These are phyloP conservation scores for Cyprinodon variegatus DNA, from an alignment of 2,113 vertebrate genomes.

Conservation along the genomic window DNA sequence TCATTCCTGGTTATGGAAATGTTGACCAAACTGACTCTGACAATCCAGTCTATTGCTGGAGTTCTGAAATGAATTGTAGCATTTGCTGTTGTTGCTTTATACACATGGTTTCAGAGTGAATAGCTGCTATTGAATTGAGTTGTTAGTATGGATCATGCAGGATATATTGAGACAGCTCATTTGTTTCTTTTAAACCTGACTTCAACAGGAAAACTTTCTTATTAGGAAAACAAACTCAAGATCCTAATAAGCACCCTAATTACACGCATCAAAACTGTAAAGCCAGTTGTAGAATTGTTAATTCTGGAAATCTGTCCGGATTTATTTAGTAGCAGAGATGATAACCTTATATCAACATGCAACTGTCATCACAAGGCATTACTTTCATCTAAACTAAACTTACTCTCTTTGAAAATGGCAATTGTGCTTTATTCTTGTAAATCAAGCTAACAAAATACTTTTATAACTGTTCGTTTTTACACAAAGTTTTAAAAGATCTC, in stretches of 20 bases:
- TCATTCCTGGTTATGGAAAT: background rate
- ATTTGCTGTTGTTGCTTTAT: constrained; percentile 32
- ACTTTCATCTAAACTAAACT: background rate
- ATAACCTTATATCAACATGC: background rate
- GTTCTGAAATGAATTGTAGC: constrained; percentile 5
- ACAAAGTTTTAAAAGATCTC: background rate
- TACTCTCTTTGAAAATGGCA: background rate
- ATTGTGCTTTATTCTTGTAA: background rate
- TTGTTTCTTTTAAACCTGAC: constrained; percentile 23
- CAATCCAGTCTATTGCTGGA: constrained; percentile 2
- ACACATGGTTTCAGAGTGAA: constrained; percentile 28
- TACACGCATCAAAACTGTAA: background rate
- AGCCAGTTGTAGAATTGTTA: background rate
- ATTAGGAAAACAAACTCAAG: constrained; percentile 1
- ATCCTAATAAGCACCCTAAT: background rate
- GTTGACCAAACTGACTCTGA: constrained; percentile 8
- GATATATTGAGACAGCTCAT: constrained; percentile 28
- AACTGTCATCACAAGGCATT: background rate
- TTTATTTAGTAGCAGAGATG: background rate
- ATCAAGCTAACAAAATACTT: background rate
- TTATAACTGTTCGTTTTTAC: background rate
- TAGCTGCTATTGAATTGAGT: constrained; percentile 37
- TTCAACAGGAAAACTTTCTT: constrained; percentile 18
- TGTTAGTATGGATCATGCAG: constrained; percentile 35
- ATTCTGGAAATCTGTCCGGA: background rate